Percentiles rank a stretch among this genome's conserved stretches.
phyloP scores from a whole-genome alignment of 2,888 invertebrate species.

The Girardia tigrina region DNA sequence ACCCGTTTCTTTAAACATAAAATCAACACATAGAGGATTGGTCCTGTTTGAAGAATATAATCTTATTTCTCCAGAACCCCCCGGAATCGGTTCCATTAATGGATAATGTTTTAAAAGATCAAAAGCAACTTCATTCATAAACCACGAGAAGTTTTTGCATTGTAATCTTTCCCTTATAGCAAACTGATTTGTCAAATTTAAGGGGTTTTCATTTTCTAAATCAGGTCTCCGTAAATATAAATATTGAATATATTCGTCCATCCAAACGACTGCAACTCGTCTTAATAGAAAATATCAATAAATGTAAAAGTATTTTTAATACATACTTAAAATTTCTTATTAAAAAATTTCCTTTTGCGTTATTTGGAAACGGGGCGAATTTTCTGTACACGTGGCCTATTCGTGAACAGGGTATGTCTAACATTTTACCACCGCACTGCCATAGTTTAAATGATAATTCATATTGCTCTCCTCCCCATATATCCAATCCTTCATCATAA shows the following conservation, averaged over 20 bases:
- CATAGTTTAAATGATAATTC: conserved; percentile 93
- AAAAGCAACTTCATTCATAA: conserved; percentile 56
- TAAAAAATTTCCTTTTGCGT: conserved; percentile 74
- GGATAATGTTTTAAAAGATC: conserved; percentile 32
- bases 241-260: conserved; percentile 84
- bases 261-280: conserved; percentile 89
- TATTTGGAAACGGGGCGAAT: conserved; percentile 65
- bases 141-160: conserved; percentile 86
- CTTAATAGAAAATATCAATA: conserved; percentile 54
- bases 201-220: conserved; percentile 60
- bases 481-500: conserved; percentile 57
- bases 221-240: conserved; percentile 64
- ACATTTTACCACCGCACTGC: conserved; percentile 84
- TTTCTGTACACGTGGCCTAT: conserved; percentile 66
- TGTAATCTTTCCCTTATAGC: conserved; percentile 62
- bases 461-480: conserved; percentile 96
- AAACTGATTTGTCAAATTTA: conserved; percentile 54
- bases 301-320: neutral
- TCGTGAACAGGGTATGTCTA: conserved; percentile 78
- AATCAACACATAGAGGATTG: conserved; percentile 60
- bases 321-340: conserved; percentile 28
- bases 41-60: neutral
- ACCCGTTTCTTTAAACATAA: conserved; percentile 52
- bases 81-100: conserved; percentile 68
- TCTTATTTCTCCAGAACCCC: conserved; percentile 64